phyloP scores from a whole-genome alignment of 2,113 vertebrate genomes.

The Montifringilla adamsi region DNA sequence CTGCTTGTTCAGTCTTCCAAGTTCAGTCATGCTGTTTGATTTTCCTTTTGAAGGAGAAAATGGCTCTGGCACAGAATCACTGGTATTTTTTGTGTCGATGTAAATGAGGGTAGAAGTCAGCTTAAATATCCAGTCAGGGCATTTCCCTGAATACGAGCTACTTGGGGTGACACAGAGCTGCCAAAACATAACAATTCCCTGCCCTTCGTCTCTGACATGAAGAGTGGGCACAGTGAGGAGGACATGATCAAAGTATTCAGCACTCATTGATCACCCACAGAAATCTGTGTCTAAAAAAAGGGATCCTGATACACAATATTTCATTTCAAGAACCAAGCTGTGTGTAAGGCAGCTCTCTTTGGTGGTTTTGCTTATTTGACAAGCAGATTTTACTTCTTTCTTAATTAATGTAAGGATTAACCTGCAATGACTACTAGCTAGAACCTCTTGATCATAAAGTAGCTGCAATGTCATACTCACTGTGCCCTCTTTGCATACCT shows the following conservation, averaged over 20 bases:
- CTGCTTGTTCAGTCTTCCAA: background rate
- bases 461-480: background rate
- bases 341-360: background rate
- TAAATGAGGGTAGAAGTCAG: slow-evolving; percentile 15
- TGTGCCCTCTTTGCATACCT: background rate
- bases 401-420: background rate
- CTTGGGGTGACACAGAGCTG: background rate
- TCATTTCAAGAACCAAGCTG: background rate
- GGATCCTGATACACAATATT: background rate
- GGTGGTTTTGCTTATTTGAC: background rate
- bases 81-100: background rate
- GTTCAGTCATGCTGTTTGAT: background rate
- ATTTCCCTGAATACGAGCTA: background rate
- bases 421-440: background rate
- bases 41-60: slow-evolving; percentile 10
- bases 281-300: background rate
- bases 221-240: background rate
- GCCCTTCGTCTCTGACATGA: background rate
- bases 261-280: background rate
- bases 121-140: background rate
- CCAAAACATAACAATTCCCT: background rate
- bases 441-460: background rate
- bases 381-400: background rate
- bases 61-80: background rate
- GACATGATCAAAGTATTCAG: background rate